A percentile compares a stretch with the other conserved stretches of the same genome.
phyloP scores from a whole-genome alignment of 2,797 vertebrate genomes.

The Periophthalmus magnuspinnatus region DNA sequence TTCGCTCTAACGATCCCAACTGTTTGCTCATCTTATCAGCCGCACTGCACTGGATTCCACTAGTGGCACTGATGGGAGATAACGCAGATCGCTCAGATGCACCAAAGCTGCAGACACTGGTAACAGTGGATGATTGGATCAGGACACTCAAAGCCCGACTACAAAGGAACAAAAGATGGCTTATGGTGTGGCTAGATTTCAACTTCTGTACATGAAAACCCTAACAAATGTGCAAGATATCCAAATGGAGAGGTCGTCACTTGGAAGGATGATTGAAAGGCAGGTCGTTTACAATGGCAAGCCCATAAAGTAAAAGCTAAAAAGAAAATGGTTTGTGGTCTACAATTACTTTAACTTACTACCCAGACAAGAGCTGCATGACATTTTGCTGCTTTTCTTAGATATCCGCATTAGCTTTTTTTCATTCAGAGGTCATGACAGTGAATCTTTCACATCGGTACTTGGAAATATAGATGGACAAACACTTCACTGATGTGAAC shows the following conservation, averaged over 20 bases:
- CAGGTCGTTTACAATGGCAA: not conserved
- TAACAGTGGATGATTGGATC: conserved; percentile 13
- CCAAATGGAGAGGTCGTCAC: not conserved
- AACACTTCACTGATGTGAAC: not conserved
- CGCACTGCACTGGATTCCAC: conserved; percentile 74
- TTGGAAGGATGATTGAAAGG: not conserved
- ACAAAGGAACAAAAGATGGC: conserved; percentile 3
- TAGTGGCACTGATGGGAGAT: conserved; percentile 73
- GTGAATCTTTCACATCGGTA: not conserved
- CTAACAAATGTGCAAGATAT: not conserved
- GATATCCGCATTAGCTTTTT: not conserved
- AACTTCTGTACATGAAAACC: not conserved
- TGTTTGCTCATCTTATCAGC: conserved; percentile 85
- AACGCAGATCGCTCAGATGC: conserved; percentile 63
- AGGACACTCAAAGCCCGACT: conserved; percentile 3
- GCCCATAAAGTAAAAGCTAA: conserved; percentile 2
- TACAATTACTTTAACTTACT: not conserved
- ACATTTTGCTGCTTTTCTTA: not conserved
- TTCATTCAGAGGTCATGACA: not conserved
- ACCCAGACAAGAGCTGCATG: not conserved
- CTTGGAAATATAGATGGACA: not conserved
- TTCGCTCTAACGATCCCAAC: conserved; percentile 84
- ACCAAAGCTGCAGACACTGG: conserved; percentile 11
- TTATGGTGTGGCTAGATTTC: conserved; percentile 4
- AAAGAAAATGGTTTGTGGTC: not conserved